Conservation (phyloP, 2,888 invertebrate genomes). For the Eilema depressum region DNA sequence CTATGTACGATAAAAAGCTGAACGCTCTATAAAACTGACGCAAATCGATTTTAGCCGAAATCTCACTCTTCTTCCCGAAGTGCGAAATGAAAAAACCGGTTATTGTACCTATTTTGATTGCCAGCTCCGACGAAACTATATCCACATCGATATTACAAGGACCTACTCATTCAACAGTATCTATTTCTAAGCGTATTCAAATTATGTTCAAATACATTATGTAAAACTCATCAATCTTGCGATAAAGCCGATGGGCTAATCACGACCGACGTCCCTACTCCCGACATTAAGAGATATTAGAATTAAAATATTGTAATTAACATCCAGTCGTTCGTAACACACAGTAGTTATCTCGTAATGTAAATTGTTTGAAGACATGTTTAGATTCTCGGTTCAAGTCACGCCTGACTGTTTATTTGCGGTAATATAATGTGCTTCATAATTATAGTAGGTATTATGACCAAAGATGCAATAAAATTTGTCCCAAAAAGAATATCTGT, state of each 20-base stretch:
- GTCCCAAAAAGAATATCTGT: too few relatives aligned
- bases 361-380: background rate
- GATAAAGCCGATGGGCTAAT: slow-evolving; percentile 8
- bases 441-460: background rate
- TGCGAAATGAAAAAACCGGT: too few relatives aligned
- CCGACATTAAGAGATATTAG: slow-evolving; percentile 13
- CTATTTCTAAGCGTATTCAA: slow-evolving; percentile 9
- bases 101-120: too few relatives aligned
- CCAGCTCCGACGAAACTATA: background rate
- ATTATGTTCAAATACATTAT: slow-evolving; percentile 3
- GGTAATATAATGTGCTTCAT: background rate
- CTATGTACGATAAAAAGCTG: too few relatives aligned
- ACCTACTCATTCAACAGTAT: background rate
- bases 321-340: background rate
- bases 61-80: too few relatives aligned
- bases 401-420: background rate
- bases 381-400: background rate
- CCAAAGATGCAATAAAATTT: too few relatives aligned
- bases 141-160: background rate
- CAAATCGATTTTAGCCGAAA: too few relatives aligned
- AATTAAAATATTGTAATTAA: slow-evolving; percentile 14
- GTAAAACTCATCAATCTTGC: slow-evolving; percentile 6
- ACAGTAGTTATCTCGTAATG: background rate
- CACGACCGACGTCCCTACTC: slow-evolving; percentile 10
- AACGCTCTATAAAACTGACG: too few relatives aligned